Evolutionary conservation across 2,888 invertebrate species (phyloP).

Genomic region (Cyclophora punctaria): DNA sequence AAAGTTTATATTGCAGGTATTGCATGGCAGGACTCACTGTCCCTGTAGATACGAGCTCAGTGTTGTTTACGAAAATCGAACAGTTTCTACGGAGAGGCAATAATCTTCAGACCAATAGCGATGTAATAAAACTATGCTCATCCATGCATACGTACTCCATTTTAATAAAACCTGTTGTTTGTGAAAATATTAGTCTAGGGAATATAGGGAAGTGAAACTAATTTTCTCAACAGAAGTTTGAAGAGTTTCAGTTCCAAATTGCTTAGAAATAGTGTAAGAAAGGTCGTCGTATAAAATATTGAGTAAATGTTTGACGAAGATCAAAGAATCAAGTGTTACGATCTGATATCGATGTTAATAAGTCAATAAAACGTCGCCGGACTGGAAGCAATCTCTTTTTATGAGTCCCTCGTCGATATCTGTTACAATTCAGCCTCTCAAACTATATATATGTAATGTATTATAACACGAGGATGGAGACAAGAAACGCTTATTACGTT

Average conservation of each 20-base stretch:
- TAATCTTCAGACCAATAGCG: no score
- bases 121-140: no score
- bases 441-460: conserved; percentile 45
- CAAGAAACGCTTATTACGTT: conserved; percentile 13
- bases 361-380: conserved; percentile 71
- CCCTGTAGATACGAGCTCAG: background rate
- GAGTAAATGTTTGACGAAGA: conserved; percentile 61
- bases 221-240: conserved; percentile 3
- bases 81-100: no score
- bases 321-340: conserved; percentile 71
- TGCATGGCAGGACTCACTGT: conserved; percentile 9
- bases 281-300: conserved; percentile 42
- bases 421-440: conserved; percentile 58
- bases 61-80: no score
- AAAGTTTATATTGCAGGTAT: conserved; percentile 12
- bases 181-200: no score
- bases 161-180: no score
- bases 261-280: conserved; percentile 13
- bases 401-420: conserved; percentile 66
- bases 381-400: conserved; percentile 73
- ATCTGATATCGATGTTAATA: conserved; percentile 74
- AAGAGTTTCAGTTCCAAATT: conserved; percentile 14
- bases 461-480: conserved; percentile 22
- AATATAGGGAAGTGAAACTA: background rate
- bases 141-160: no score